Conservation (phyloP, 2,113 vertebrate species). For the Myotis davidii region DNA sequence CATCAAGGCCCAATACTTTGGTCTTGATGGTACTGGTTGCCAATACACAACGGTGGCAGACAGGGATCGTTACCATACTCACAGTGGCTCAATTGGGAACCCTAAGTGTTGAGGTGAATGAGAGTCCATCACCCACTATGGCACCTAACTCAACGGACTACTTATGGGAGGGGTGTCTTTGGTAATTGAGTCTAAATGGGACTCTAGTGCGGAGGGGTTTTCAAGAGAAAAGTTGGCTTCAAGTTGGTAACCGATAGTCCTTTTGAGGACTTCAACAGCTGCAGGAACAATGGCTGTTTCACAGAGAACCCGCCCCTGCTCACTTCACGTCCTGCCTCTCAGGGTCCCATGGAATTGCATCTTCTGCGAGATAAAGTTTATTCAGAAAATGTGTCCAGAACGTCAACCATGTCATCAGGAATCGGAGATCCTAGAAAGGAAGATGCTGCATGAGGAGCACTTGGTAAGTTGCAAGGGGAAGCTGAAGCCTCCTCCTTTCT, state of each 20-base stretch:
- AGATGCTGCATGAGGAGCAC: slow-evolving; percentile 13
- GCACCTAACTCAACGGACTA: neutral
- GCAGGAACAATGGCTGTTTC: neutral
- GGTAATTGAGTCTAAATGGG: neutral
- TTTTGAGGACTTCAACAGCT: neutral
- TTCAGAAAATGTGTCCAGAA: neutral
- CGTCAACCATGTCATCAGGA: neutral
- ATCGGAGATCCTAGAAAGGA: slow-evolving; percentile 38
- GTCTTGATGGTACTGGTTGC: neutral
- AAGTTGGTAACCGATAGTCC: neutral
- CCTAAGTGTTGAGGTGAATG: neutral
- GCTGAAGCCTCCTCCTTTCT: neutral
- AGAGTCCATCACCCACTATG: neutral
- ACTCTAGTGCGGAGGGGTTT: neutral
- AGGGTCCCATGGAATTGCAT: slow-evolving; percentile 56
- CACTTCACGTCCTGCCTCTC: neutral
- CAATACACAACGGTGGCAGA: neutral
- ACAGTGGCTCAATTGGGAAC: neutral
- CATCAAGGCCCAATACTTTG: neutral
- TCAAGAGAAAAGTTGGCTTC: neutral
- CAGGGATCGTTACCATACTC: neutral
- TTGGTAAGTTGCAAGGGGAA: slow-evolving; percentile 57
- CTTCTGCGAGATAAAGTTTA: slow-evolving; percentile 16
- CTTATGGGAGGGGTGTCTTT: neutral
- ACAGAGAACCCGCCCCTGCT: neutral